Evolutionary conservation across 1,140 invertebrate genomes (phyloP), one percentile per base, ranked within the genome.

Genomic region (Paraescarpia echinospica): DNA sequence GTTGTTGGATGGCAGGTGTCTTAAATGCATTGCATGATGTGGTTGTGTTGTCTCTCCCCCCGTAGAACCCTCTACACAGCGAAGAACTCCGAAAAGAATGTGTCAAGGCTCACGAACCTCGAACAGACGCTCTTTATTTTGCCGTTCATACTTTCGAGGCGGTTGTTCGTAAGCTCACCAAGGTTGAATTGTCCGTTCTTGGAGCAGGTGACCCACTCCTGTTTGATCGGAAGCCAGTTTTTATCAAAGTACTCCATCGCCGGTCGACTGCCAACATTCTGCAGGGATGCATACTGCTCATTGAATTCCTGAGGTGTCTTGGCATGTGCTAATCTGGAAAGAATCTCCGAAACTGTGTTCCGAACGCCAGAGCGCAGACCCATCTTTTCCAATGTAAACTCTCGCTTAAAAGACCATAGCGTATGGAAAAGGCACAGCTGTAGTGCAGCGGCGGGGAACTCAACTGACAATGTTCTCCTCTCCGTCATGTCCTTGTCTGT

Each of bases 381-480:
- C 41, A 91, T 34, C 35, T 33, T 91, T 91, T 91, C 22, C 31
- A 35, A 34, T 4, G 91, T 91, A 33, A 91, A n/a, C 22, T 91
- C 91, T 35, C 91, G 33, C n/a, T n/a, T n/a, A 22, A 91, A 91
- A 34, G 91, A 34, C 33, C 33, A n/a, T 35, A 34, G 22, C 31
- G 91, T 91, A 41, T 91, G 91, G 35, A 91, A 91, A n/a, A 91
- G 22, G 35, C 91, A 33, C 33, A 91, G n/a, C 31, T 91, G 91
- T n/a, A 91, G 91, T 33, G 33, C 33, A 34, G 91, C 91, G 2
- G 33, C n/a, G 9, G 91, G 91, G 9, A 91, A 91, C 31, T 35
- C n/a, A 34, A 34, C 91, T 35, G 31, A 34, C 91, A 91, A 34
- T n/a, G 35, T 35, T 35, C n/a, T 35, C 41, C 91, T 91, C 41